A percentile compares a stretch with the other conserved stretches of the same genome.
phyloP scores from a whole-genome alignment of 2,888 invertebrate genomes.

The Clunio marinus region DNA sequence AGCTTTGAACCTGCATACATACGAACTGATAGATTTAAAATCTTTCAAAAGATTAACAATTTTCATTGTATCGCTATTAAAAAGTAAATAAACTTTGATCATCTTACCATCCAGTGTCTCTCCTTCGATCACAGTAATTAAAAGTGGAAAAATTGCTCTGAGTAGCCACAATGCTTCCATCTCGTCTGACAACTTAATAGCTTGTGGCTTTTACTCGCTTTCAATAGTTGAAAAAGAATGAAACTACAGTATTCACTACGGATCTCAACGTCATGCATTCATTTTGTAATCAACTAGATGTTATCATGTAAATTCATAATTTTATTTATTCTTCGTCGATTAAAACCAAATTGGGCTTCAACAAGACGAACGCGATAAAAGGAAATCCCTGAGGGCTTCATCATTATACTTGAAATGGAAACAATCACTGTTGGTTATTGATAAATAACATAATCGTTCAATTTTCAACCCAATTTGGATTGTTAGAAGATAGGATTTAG shows the following conservation, averaged over 20 bases:
- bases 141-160: conserved; percentile 27
- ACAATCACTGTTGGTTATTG: too few species aligned
- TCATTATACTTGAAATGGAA: too few species aligned
- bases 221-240: not conserved
- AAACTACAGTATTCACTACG: not conserved
- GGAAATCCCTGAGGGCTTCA: not conserved
- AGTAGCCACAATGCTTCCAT: conserved; percentile 23
- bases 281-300: conserved; percentile 32
- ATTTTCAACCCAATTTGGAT: too few species aligned
- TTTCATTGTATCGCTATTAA: too few species aligned
- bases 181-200: not conserved
- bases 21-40: too few species aligned
- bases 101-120: conserved; percentile 26
- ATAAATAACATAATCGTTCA: too few species aligned
- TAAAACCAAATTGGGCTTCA: conserved; percentile 14
- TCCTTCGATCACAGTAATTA: not conserved
- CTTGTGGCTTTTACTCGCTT: conserved; percentile 19
- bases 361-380: not conserved
- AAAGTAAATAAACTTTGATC: not conserved
- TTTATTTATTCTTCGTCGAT: conserved; percentile 35
- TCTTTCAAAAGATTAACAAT: too few species aligned
- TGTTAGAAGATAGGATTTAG: too few species aligned
- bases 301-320: conserved; percentile 32
- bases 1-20: too few species aligned
- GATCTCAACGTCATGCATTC: not conserved